Percentiles rank a stretch among this genome's conserved stretches.
phyloP scores from a whole-genome alignment of 2,797 vertebrate genomes.

The Melanotaenia parkinsoni region DNA sequence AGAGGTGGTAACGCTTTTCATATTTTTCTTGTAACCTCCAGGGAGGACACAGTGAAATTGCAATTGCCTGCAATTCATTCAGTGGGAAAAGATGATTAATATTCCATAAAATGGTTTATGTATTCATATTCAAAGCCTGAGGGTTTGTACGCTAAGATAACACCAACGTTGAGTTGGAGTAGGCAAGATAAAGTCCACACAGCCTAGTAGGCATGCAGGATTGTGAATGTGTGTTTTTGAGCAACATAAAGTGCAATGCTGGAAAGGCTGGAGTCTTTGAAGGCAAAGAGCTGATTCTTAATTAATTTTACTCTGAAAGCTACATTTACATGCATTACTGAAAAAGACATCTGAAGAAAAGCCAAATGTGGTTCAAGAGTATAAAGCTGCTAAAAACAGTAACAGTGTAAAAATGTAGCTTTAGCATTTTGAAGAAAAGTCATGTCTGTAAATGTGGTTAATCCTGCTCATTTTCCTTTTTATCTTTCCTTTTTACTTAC shows the following conservation, averaged over 20 bases:
- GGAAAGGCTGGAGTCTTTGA: conserved; percentile 62
- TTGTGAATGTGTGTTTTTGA: conserved; percentile 42
- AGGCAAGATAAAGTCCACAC: conserved; percentile 60
- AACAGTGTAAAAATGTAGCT: conserved; percentile 16
- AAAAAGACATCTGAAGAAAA: conserved; percentile 44
- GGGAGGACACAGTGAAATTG: conserved; percentile 52
- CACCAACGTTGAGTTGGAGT: conserved; percentile 54
- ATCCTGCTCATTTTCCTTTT: conserved; percentile 3
- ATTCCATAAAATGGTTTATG: conserved; percentile 72
- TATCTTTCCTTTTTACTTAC: not conserved
- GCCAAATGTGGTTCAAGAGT: conserved; percentile 40
- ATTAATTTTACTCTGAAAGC: conserved; percentile 73
- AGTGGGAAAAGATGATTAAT: conserved; percentile 67
- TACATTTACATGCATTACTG: conserved; percentile 60
- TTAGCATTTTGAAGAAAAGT: conserved; percentile 14
- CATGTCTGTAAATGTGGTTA: conserved; percentile 4
- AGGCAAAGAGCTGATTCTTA: conserved; percentile 71
- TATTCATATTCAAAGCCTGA: conserved; percentile 61
- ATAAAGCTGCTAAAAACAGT: conserved; percentile 34
- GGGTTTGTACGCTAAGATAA: conserved; percentile 52
- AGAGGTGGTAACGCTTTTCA: conserved; percentile 43
- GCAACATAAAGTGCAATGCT: conserved; percentile 56
- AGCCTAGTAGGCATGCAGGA: conserved; percentile 56
- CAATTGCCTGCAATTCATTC: conserved; percentile 59
- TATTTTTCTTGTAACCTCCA: conserved; percentile 46